Evolutionary conservation across 2,888 invertebrate species (phyloP).

Genomic region (Luffia ferchaultella): DNA sequence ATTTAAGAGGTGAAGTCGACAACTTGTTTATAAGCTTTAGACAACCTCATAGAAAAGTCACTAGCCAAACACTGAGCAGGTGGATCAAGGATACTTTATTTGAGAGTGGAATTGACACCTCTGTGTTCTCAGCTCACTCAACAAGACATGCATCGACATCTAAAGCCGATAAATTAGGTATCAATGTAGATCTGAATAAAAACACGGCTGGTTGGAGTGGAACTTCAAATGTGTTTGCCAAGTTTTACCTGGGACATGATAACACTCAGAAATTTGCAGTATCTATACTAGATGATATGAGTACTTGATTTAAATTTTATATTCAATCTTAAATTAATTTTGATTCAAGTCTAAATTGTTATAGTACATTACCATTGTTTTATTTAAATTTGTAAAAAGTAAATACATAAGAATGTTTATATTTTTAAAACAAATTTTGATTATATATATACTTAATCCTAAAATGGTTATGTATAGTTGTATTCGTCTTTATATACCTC

Average conservation of each 20-base stretch:
- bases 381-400: neutral
- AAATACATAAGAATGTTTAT: too few relatives aligned
- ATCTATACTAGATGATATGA: too few relatives aligned
- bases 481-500: too few relatives aligned
- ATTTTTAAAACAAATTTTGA: too few relatives aligned
- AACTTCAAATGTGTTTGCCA: slow-evolving; percentile 14
- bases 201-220: slow-evolving; percentile 17
- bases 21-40: slow-evolving; percentile 10
- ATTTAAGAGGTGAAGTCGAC: too few relatives aligned
- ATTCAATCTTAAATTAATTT: neutral
- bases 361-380: neutral
- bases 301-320: neutral
- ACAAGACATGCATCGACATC: too few relatives aligned
- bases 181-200: slow-evolving; percentile 16
- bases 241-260: slow-evolving; percentile 15
- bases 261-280: neutral
- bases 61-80: too few relatives aligned
- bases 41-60: slow-evolving; percentile 10
- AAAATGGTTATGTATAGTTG: too few relatives aligned
- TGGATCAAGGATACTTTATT: slow-evolving; percentile 14
- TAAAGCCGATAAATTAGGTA: slow-evolving; percentile 14
- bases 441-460: too few relatives aligned
- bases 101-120: slow-evolving; percentile 13
- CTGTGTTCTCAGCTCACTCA: slow-evolving; percentile 11
- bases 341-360: too few relatives aligned